These are phyloP conservation scores for Bombus confusus DNA, from an alignment of 1,140 invertebrate genomes.

Conservation along the genomic window DNA sequence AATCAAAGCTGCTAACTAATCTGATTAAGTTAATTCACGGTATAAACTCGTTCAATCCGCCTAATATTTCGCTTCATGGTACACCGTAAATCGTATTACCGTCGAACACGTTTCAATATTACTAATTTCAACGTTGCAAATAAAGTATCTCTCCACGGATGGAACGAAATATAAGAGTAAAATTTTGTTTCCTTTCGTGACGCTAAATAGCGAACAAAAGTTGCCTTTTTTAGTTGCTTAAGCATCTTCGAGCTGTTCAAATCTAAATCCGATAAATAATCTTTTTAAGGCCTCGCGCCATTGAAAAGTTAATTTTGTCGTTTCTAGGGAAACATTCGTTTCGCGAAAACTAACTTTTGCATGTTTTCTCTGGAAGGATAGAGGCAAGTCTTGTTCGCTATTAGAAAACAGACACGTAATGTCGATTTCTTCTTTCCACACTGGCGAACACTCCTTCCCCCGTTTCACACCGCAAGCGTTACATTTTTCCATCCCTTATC, in stretches of 20 bases:
- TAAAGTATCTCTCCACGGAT: not conserved
- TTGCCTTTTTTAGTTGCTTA: too few relatives aligned
- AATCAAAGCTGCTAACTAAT: conserved; percentile 15
- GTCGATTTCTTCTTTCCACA: not conserved
- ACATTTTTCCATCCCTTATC: conserved; percentile 15
- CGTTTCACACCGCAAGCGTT: not conserved
- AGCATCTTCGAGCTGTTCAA: too few relatives aligned
- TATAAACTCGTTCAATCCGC: not conserved
- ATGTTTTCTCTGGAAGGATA: too few relatives aligned
- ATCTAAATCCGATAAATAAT: too few relatives aligned
- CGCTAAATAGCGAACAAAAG: too few relatives aligned
- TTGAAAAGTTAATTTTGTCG: too few relatives aligned
- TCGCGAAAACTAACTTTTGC: too few relatives aligned
- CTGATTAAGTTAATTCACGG: conserved; percentile 2
- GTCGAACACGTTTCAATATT: conserved; percentile 17
- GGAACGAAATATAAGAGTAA: too few relatives aligned
- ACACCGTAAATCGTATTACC: conserved; percentile 7
- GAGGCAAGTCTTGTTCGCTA: not conserved
- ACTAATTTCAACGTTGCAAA: not conserved
- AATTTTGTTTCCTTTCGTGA: too few relatives aligned
- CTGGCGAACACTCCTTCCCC: not conserved
- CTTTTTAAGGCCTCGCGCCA: too few relatives aligned
- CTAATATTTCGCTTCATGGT: not conserved
- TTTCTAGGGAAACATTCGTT: too few relatives aligned
- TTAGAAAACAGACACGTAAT: not conserved